A percentile compares a stretch with the other conserved stretches of the same genome.
Evolutionary conservation across 1,140 invertebrate species (phyloP).

Genomic region (Micrasema minimum): DNA sequence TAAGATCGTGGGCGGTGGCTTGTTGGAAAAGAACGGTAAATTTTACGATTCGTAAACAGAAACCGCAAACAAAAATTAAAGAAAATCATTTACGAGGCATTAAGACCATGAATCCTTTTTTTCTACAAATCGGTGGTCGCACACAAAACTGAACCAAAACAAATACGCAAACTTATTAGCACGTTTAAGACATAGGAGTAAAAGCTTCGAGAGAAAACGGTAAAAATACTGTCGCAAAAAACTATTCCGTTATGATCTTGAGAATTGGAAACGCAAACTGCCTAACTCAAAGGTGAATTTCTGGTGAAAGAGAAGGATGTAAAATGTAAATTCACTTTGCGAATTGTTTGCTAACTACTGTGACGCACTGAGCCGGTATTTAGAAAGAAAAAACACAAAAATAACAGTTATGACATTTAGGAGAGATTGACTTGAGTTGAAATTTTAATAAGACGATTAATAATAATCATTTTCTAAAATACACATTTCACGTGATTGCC

Average conservation of each 20-base stretch:
- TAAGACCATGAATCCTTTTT: conserved; percentile 25
- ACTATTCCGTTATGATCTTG: conserved; percentile 14
- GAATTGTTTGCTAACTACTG: conserved; percentile 4
- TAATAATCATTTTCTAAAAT: too few species aligned
- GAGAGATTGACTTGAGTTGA: too few species aligned
- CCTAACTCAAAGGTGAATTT: conserved; percentile 25
- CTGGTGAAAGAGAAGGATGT: neutral
- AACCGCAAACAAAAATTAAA: conserved; percentile 11
- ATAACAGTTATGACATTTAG: too few species aligned
- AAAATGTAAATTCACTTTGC: neutral
- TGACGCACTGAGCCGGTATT: conserved; percentile 3
- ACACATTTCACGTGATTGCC: too few species aligned
- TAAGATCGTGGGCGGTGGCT: neutral
- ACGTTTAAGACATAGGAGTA: conserved; percentile 7
- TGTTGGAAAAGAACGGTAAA: conserved; percentile 1
- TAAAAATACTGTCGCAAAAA: conserved; percentile 35
- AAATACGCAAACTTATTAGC: conserved; percentile 23
- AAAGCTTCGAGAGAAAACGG: conserved; percentile 15
- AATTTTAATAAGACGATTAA: too few species aligned
- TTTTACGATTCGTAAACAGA: conserved; percentile 10
- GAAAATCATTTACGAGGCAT: conserved; percentile 7
- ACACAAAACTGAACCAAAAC: conserved; percentile 5
- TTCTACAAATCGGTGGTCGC: neutral
- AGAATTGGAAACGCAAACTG: conserved; percentile 28
- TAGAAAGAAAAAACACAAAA: too few species aligned